These are phyloP conservation scores for Acleris literana DNA, from an alignment of 2,888 invertebrate genomes.

Conservation along the genomic window DNA sequence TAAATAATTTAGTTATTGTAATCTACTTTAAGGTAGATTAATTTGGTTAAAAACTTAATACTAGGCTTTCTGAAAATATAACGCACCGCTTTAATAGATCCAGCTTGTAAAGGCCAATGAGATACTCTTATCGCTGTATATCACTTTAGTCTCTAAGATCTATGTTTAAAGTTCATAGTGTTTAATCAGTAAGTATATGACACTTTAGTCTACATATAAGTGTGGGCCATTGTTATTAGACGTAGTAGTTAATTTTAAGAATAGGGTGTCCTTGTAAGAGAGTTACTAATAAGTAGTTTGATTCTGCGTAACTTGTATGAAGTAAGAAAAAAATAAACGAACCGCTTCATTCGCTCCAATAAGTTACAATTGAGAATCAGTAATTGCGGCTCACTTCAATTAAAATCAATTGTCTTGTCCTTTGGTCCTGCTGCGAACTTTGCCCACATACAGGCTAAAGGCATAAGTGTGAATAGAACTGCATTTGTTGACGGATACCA, in stretches of 20 bases:
- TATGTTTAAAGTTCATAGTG: too few species aligned
- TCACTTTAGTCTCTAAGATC: too few species aligned
- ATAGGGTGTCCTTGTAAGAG: too few species aligned
- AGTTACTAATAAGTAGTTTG: not conserved
- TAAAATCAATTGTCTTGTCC: conserved; percentile 61
- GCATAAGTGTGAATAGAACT: not conserved
- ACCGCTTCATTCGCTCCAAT: conserved; percentile 50
- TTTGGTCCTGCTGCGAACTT: conserved; percentile 45
- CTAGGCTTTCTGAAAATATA: too few species aligned
- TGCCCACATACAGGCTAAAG: conserved; percentile 10
- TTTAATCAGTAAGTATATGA: too few species aligned
- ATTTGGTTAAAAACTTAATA: too few species aligned
- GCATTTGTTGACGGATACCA: conserved; percentile 13
- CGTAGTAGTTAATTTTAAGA: too few species aligned
- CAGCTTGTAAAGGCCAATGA: too few species aligned
- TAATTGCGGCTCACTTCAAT: conserved; percentile 62
- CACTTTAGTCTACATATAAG: too few species aligned
- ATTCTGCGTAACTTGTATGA: not conserved
- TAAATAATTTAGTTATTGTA: not conserved
- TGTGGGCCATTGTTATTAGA: too few species aligned
- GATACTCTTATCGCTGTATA: too few species aligned
- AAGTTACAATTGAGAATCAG: conserved; percentile 61
- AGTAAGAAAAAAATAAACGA: conserved; percentile 37
- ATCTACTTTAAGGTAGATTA: conserved; percentile 2
- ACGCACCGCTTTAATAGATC: too few species aligned